phyloP scores from a whole-genome alignment of 1,140 invertebrate genomes.

The Harpegnathos saltator region DNA sequence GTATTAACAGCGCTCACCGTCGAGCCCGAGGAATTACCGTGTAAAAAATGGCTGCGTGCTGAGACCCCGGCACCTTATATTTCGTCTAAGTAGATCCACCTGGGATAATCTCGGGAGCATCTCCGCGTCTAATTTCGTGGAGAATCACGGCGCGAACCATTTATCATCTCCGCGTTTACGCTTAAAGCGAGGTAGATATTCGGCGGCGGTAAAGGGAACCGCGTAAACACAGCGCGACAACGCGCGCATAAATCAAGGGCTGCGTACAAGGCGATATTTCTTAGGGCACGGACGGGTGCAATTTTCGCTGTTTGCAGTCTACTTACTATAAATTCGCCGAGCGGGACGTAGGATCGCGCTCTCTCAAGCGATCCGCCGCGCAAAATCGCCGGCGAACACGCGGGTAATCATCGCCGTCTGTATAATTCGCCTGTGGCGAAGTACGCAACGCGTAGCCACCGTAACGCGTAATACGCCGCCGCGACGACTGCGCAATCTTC shows the following conservation, averaged over 20 bases:
- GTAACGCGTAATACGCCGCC: constrained; percentile 29
- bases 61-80: constrained; percentile 4
- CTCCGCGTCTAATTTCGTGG: constrained; percentile 45
- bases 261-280: constrained; percentile 59
- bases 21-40: background rate
- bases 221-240: constrained; percentile 59
- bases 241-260: constrained; percentile 52
- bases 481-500: background rate
- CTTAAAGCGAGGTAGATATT: constrained; percentile 53
- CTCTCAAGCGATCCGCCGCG: constrained; percentile 38
- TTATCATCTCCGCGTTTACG: constrained; percentile 59
- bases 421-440: constrained; percentile 25
- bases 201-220: constrained; percentile 52
- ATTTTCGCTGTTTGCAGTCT: constrained; percentile 62
- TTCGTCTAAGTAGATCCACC: constrained; percentile 32
- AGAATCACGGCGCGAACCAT: constrained; percentile 53
- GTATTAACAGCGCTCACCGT: no score
- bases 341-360: constrained; percentile 58
- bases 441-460: constrained; percentile 31
- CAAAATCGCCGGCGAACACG: constrained; percentile 62
- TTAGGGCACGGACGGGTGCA: constrained; percentile 53
- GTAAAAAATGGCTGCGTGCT: constrained; percentile 7
- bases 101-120: constrained; percentile 42
- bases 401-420: constrained; percentile 58
- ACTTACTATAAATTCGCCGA: constrained; percentile 54